These are phyloP conservation scores for Nerophis lumbriciformis DNA, from an alignment of 2,113 vertebrate species.

Conservation along the genomic window DNA sequence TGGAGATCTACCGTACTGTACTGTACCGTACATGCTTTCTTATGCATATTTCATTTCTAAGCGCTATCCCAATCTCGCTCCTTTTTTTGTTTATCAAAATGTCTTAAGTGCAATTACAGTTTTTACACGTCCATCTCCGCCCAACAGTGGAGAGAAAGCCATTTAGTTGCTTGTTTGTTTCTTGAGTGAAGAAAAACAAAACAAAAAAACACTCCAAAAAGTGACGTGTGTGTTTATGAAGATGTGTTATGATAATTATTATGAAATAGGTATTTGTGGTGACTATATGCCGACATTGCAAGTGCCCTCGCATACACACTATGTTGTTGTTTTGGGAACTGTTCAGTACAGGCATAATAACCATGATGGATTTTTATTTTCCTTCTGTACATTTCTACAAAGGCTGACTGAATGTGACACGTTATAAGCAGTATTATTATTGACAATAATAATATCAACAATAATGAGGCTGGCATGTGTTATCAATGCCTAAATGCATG, in stretches of 20 bases:
- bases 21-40: too few species aligned
- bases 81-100: constrained; percentile 44
- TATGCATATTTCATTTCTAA: too few species aligned
- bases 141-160: constrained; percentile 46
- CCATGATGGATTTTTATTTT: constrained; percentile 53
- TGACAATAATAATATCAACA: too few species aligned
- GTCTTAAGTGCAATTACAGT: constrained; percentile 63
- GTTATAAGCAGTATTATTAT: constrained; percentile 26
- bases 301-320: constrained; percentile 61
- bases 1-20: too few species aligned
- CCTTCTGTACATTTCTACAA: constrained; percentile 47
- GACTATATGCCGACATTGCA: constrained; percentile 67
- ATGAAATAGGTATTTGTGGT: constrained; percentile 69
- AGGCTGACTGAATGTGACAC: constrained; percentile 67
- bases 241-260: constrained; percentile 43
- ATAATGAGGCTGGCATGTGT: constrained; percentile 30
- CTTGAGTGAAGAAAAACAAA: background rate
- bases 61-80: too few species aligned
- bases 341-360: constrained; percentile 50
- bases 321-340: constrained; percentile 63
- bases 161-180: constrained; percentile 44
- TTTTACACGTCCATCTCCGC: constrained; percentile 49
- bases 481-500: constrained; percentile 55
- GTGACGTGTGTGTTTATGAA: constrained; percentile 58
- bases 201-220: constrained; percentile 10